Base-by-base conservation (phyloP, 2,797 vertebrate species). In the Periophthalmus magnuspinnatus region DNA sequence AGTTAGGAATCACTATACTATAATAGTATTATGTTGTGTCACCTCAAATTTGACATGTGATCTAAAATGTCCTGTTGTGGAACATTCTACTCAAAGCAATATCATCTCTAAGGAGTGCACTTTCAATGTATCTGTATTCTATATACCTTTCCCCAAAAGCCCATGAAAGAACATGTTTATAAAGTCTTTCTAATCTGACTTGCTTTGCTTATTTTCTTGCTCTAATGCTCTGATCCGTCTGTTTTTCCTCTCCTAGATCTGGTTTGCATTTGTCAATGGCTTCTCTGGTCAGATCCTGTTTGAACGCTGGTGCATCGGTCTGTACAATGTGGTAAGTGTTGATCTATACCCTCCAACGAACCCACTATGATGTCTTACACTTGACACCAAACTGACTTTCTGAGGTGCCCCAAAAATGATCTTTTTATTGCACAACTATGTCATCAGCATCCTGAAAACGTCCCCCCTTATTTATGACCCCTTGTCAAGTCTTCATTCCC, bases 201-300 rank as follows among this genome's bases (percentile, higher is more conserved):
- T 24, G 13, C 33, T 56, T 56, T 67, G 52, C 21, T 56, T 56
- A 17, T 36, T 38, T 67, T 47, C 6, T 33, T 74, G 28, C 1
- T 70, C 62, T 85, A 17, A 72, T 33, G 50, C 41, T 64, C 55
- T 57, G 24, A 60, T 60, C 2, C 63, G 71, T n/a, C 0, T 80
- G 65, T 65, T 65, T 67, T 87, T 34, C 86, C 24, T 82, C 69
- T 86, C 88, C 76, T 86, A 99, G 98, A 95, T 99, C 92, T 99
- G 97, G 98, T 99, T 99, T 85, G 97, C 98, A 5, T 99, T 99
- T 68, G 97, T 98, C 79, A 99, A 99, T 73, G 97, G 98, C 67
- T 99, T 99, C 92, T 99, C 98, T 47, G 98, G 98, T 80, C 98
- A 99, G 91, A 99, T 99, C 89, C 96, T 99, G 60, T 99, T 99